Percentiles rank a stretch among this genome's conserved stretches.
Conservation (phyloP, 2,797 vertebrate species). For the Taenioides sp. region DNA sequence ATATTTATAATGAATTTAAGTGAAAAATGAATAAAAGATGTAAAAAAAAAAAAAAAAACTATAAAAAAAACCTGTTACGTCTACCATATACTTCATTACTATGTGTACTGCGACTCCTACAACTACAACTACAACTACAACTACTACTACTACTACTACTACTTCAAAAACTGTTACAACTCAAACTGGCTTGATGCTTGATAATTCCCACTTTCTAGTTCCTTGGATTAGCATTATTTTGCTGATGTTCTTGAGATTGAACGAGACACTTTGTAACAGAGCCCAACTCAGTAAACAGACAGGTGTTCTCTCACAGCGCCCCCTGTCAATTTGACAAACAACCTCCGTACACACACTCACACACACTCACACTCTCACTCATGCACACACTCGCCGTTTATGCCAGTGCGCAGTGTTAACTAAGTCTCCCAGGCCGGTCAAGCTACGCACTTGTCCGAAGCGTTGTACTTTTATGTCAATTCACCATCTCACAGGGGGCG, state of each 20-base stretch:
- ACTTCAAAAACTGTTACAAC: neutral
- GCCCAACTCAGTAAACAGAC: conserved; percentile 19
- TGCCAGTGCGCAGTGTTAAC: conserved; percentile 22
- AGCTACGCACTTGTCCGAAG: conserved; percentile 51
- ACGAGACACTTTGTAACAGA: conserved; percentile 14
- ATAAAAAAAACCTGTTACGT: no score
- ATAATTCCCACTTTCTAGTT: conserved; percentile 5
- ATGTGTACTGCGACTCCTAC: no score
- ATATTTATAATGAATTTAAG: no score
- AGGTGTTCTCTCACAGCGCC: conserved; percentile 24
- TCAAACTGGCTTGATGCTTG: neutral
- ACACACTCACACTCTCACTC: neutral
- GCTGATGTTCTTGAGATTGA: conserved; percentile 5
- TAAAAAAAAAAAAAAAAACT: no score
- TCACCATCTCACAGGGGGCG: conserved; percentile 42
- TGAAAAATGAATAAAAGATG: no score
- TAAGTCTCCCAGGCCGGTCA: conserved; percentile 30
- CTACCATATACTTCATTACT: no score
- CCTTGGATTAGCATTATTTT: conserved; percentile 12
- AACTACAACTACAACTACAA: no score
- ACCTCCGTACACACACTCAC: conserved; percentile 3
- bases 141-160: no score
- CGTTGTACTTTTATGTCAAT: conserved; percentile 59
- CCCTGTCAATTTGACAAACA: conserved; percentile 26
- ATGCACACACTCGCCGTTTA: neutral